phyloP scores from a whole-genome alignment of 2,113 vertebrate species.

The Clarias macrocephalus region DNA sequence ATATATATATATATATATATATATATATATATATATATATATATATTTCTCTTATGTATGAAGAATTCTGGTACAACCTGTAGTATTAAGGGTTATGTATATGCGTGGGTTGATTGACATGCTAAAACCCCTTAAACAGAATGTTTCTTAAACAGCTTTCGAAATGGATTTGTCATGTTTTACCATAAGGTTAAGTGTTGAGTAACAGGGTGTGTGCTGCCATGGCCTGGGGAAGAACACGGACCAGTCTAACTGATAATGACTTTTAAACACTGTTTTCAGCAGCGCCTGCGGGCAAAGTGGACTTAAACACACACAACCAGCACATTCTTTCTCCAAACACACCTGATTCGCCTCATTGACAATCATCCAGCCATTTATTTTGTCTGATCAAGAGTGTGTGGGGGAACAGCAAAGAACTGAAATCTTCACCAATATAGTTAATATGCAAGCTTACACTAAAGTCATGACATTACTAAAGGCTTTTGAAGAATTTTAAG shows the following conservation, averaged over 20 bases:
- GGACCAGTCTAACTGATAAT: conserved; percentile 38
- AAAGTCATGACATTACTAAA: background rate
- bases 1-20: no score
- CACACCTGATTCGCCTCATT: background rate
- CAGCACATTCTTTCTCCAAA: conserved; percentile 6
- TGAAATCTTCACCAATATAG: background rate
- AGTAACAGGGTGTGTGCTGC: background rate
- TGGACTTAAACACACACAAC: background rate
- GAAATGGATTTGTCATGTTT: background rate
- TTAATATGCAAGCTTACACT: background rate
- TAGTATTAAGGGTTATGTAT: background rate
- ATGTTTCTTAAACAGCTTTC: background rate
- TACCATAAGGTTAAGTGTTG: background rate
- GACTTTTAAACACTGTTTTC: conserved; percentile 36
- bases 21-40: no score
- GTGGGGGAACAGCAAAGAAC: background rate
- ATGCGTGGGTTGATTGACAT: background rate
- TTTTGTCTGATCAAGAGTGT: background rate
- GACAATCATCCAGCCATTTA: background rate
- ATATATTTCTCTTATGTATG: no score
- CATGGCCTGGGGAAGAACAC: conserved; percentile 13
- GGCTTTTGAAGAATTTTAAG: background rate
- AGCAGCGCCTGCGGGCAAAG: conserved; percentile 16
- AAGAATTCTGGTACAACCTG: no score
- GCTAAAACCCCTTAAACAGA: background rate